phyloP scores from a whole-genome alignment of 2,113 vertebrate genomes.

The Poeciliopsis occidentalis region DNA sequence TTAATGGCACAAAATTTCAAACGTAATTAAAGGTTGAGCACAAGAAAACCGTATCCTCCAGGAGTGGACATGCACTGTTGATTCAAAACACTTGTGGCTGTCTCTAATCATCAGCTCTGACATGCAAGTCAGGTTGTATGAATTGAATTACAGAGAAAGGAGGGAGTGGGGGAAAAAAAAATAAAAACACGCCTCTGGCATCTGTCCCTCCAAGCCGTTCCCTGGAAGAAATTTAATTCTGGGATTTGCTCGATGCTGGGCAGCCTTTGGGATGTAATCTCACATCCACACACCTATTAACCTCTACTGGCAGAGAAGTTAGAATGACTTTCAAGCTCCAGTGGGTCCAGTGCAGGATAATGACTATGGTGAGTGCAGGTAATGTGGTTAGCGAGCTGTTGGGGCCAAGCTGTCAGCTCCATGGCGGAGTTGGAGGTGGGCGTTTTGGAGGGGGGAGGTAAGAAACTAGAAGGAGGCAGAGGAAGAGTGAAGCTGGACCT shows the following conservation, averaged over 20 bases:
- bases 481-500: constrained; percentile 44
- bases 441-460: constrained; percentile 2
- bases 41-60: not conserved
- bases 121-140: constrained; percentile 42
- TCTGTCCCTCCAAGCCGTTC: constrained; percentile 42
- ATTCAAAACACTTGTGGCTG: constrained; percentile 52
- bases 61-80: constrained; percentile 10
- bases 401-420: constrained; percentile 71
- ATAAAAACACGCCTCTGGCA: constrained; percentile 31
- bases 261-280: constrained; percentile 68
- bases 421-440: constrained; percentile 46
- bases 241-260: constrained; percentile 50
- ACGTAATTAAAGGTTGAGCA: constrained; percentile 1
- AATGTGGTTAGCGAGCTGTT: constrained; percentile 74
- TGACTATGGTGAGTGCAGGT: constrained; percentile 77
- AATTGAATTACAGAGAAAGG: constrained; percentile 27
- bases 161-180: no score
- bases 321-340: constrained; percentile 77
- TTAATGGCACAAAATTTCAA: not conserved
- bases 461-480: constrained; percentile 33
- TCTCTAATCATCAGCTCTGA: constrained; percentile 63
- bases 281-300: constrained; percentile 67
- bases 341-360: constrained; percentile 66
- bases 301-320: constrained; percentile 68
- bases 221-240: constrained; percentile 48